Base-by-base conservation (phyloP, 2,113 vertebrate genomes). In the Desmodus rotundus region DNA sequence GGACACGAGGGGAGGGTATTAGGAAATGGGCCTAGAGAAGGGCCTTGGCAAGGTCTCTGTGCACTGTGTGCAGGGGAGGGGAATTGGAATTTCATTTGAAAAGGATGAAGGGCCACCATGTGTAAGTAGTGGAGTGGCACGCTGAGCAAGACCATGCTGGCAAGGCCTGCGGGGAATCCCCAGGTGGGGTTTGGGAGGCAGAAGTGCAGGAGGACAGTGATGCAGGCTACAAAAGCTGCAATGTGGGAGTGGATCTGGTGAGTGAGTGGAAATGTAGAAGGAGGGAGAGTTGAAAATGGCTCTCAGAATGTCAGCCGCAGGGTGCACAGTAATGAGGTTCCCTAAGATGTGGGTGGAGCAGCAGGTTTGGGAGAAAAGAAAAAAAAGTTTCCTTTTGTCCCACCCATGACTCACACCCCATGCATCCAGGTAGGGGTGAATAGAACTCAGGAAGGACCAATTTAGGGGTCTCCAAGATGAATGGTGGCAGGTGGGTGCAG, bases 1-100 rank as follows among this genome's bases (percentile, higher is more conserved):
- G 82, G 31, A 11, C 4, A 3, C 0, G 0, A 15, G 12, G 10
- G 31, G 19, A 20, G 5, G 19, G 2, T 7, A 38, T 33, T 24
- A 24, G 70, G 80, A 58, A 47, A 65, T 0, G 0, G 50, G 31
- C 16, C 5, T 33, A 12, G 56, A 68, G 13, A 36, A 13, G 17
- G 2, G 28, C 16, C 2, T 11, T 12, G 50, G 38, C 10, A 6
- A 31, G 47, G 45, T 17, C 56, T 4, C 1, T 52, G 22, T 20
- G 24, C 58, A 4, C 43, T 38, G 43, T 2, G 0, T n/a, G 14
- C 24, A 26, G 50, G 5, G 31, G 22, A 45, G 24, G 45, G 28
- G 52, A 36, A 26, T 26, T 38, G 52, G n/a, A 73, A 65, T 74
- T 78, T 68, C 22, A 33, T 31, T 19, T 77, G 77, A 9, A 76